Percentiles rank a stretch among this genome's conserved stretches.
Evolutionary conservation across 2,797 vertebrate genomes (phyloP).

Genomic region (Prionace glauca): DNA sequence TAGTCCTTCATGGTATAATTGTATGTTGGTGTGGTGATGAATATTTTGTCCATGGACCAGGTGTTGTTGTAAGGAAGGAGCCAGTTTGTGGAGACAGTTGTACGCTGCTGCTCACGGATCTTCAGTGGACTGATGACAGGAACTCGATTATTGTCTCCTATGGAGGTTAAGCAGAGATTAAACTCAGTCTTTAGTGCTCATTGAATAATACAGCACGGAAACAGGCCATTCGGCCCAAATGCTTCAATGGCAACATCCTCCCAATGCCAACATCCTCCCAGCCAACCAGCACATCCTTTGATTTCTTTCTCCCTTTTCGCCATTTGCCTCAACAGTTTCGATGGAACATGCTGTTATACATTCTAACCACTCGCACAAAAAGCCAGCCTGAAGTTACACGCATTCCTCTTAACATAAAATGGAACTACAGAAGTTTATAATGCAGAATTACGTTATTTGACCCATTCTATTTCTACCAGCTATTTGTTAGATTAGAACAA

Average conservation of each 20-base stretch:
- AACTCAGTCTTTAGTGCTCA: not conserved
- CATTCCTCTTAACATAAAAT: not conserved
- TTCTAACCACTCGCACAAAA: not conserved
- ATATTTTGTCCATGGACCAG: slow-evolving; percentile 76
- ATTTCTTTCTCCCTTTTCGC: not conserved
- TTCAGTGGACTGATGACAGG: slow-evolving; percentile 82
- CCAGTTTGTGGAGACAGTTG: slow-evolving; percentile 85
- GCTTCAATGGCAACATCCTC: not conserved
- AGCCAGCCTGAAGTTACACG: not conserved
- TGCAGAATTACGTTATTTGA: not conserved
- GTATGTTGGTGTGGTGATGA: slow-evolving; percentile 69
- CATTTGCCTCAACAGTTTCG: not conserved
- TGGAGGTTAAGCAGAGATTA: not conserved
- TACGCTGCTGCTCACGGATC: slow-evolving; percentile 85
- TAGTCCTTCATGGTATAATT: slow-evolving; percentile 89
- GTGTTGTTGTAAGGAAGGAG: slow-evolving; percentile 80
- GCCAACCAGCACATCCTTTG: not conserved
- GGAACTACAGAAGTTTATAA: not conserved
- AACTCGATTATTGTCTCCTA: slow-evolving; percentile 92
- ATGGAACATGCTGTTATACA: not conserved
- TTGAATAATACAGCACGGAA: not conserved
- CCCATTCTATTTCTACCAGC: not conserved
- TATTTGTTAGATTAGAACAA: not conserved
- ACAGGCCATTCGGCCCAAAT: not conserved
- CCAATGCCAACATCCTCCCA: not conserved